Evolutionary conservation across 2,888 invertebrate species (phyloP).

Genomic region (Dolichomitus sp.): DNA sequence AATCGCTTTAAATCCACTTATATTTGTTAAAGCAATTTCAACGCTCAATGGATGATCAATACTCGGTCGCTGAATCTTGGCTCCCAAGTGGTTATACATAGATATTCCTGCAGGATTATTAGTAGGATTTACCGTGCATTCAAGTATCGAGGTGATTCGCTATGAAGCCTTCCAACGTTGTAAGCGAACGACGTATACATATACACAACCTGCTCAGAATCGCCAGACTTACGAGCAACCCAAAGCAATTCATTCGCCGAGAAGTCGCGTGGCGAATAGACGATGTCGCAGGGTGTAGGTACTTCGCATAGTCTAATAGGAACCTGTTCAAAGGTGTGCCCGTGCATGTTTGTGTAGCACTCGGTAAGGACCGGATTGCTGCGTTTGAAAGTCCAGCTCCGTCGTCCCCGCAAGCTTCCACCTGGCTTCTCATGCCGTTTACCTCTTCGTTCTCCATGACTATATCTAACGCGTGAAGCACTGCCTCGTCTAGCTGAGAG

Average conservation of each 20-base stretch:
- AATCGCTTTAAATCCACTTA: slow-evolving; percentile 28
- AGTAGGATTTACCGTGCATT: slow-evolving; percentile 17
- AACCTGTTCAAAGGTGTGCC: slow-evolving; percentile 15
- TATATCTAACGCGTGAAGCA: slow-evolving; percentile 33
- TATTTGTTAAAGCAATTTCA: slow-evolving; percentile 12
- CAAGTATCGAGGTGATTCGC: slow-evolving; percentile 18
- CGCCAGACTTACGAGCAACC: slow-evolving; percentile 47
- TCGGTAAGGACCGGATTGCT: slow-evolving; percentile 12
- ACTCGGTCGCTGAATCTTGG: slow-evolving; percentile 16
- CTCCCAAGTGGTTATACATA: background rate
- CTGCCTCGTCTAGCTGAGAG: slow-evolving; percentile 70
- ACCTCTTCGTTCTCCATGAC: slow-evolving; percentile 29
- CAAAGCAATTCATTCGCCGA: slow-evolving; percentile 43
- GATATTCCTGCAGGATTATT: slow-evolving; percentile 30
- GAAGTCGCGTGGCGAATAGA: slow-evolving; percentile 41
- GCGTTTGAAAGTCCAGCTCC: slow-evolving; percentile 31
- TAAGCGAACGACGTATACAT: background rate
- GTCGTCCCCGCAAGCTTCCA: slow-evolving; percentile 25
- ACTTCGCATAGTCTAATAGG: slow-evolving; percentile 26
- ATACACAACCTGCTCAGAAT: slow-evolving; percentile 12
- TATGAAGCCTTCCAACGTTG: background rate
- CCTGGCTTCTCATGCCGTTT: slow-evolving; percentile 4
- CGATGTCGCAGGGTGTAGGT: slow-evolving; percentile 31
- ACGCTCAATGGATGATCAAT: slow-evolving; percentile 32
- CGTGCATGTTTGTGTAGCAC: slow-evolving; percentile 1